Conservation (phyloP, 2,797 vertebrate genomes). For the Alcedo atthis region DNA sequence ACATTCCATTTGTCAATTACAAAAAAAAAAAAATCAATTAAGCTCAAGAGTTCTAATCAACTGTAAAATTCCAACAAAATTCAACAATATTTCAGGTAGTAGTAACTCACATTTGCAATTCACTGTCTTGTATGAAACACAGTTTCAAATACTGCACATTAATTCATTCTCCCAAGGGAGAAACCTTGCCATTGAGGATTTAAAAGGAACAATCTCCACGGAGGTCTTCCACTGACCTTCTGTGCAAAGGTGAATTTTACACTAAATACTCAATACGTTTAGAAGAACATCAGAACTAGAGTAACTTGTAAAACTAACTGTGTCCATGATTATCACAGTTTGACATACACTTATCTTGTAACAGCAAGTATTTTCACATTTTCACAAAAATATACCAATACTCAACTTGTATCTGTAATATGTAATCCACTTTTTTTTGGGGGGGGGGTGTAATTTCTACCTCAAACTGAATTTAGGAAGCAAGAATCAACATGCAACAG, state of each 20-base stretch:
- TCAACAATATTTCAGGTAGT: not conserved
- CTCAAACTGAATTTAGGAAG: not conserved
- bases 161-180: constrained; percentile 9
- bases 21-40: not conserved
- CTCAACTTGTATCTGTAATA: constrained; percentile 5
- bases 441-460: not conserved
- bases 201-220: not conserved
- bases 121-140: constrained; percentile 22
- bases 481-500: constrained; percentile 44
- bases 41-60: not conserved
- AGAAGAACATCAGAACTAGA: constrained; percentile 18
- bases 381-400: constrained; percentile 53
- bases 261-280: not conserved
- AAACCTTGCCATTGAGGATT: not conserved
- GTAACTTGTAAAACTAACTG: not conserved
- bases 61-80: not conserved
- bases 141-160: constrained; percentile 44
- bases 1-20: constrained; percentile 29
- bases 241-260: constrained; percentile 27
- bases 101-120: constrained; percentile 17
- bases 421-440: not conserved
- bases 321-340: constrained; percentile 5
- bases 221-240: not conserved
- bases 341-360: constrained; percentile 30
- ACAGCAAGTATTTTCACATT: constrained; percentile 52